A percentile compares a stretch with the other conserved stretches of the same genome.
These are phyloP conservation scores for Ormyrus pomaceus DNA, from an alignment of 2,888 invertebrate species.

Conservation along the genomic window DNA sequence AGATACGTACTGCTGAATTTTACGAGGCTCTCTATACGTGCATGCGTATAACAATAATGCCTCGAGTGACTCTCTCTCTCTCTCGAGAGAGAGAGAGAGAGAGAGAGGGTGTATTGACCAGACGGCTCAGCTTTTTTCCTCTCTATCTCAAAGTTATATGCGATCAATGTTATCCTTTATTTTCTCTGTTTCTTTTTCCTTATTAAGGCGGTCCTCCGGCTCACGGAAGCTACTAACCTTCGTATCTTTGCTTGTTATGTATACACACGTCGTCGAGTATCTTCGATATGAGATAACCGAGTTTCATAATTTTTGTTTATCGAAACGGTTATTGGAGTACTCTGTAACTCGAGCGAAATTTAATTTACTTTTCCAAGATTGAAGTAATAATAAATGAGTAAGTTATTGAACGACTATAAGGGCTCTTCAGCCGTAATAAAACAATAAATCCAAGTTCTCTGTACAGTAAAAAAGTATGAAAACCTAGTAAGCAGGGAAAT, in stretches of 20 bases:
- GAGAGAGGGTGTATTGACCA: constrained; percentile 41
- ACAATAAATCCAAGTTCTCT: no score
- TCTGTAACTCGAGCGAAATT: no score
- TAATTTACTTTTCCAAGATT: no score
- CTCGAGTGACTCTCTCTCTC: constrained; percentile 30
- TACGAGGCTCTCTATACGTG: neutral
- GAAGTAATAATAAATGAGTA: no score
- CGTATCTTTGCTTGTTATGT: neutral
- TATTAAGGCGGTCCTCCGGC: constrained; percentile 34
- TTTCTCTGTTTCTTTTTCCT: constrained; percentile 24
- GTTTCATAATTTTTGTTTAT: constrained; percentile 1
- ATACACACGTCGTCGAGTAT: neutral
- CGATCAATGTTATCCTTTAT: constrained; percentile 43
- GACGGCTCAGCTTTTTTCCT: constrained; percentile 38
- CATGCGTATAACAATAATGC: constrained; percentile 14
- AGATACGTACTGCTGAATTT: constrained; percentile 1
- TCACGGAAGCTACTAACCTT: neutral
- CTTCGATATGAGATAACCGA: constrained; percentile 2
- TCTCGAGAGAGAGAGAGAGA: neutral
- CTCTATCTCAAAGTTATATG: constrained; percentile 14
- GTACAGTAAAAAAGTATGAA: no score
- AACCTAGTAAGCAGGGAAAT: no score
- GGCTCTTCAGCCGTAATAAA: no score
- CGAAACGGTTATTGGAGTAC: neutral
- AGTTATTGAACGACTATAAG: no score